Percentiles rank a stretch among this genome's conserved stretches.
Conservation (phyloP, 2,113 vertebrate genomes). For the Lagenorhynchus albirostris region DNA sequence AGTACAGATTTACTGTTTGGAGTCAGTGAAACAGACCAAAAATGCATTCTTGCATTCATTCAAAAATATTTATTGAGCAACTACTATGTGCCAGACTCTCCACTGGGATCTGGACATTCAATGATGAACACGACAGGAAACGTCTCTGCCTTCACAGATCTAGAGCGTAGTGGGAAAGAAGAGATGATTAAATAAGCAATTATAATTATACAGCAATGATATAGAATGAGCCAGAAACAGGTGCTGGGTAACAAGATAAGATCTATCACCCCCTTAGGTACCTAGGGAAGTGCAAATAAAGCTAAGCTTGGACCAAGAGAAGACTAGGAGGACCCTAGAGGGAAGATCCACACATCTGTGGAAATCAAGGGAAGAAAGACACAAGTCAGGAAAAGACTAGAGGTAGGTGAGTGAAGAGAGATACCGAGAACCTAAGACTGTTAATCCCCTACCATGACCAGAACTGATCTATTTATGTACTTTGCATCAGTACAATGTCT, state of each 20-base stretch:
- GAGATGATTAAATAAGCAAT: background rate
- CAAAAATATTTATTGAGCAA: background rate
- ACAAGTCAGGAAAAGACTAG: background rate
- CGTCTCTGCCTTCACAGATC: background rate
- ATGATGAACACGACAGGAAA: background rate
- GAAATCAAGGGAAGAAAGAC: background rate
- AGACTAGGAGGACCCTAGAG: background rate
- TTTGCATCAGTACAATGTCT: background rate
- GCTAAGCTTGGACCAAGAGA: background rate
- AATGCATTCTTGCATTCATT: background rate
- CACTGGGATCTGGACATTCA: background rate
- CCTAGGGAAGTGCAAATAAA: background rate
- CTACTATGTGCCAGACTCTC: background rate
- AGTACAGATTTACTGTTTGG: background rate
- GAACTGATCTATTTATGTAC: background rate
- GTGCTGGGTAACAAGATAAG: background rate
- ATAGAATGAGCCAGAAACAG: background rate
- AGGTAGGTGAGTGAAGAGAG: background rate
- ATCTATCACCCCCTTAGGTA: background rate
- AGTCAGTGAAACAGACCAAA: background rate
- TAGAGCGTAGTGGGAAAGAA: background rate
- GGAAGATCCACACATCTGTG: background rate
- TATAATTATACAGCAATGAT: background rate
- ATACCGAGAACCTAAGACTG: background rate
- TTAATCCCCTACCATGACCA: background rate